phyloP scores from a whole-genome alignment of 2,797 vertebrate genomes.

The Scolopax rusticola region DNA sequence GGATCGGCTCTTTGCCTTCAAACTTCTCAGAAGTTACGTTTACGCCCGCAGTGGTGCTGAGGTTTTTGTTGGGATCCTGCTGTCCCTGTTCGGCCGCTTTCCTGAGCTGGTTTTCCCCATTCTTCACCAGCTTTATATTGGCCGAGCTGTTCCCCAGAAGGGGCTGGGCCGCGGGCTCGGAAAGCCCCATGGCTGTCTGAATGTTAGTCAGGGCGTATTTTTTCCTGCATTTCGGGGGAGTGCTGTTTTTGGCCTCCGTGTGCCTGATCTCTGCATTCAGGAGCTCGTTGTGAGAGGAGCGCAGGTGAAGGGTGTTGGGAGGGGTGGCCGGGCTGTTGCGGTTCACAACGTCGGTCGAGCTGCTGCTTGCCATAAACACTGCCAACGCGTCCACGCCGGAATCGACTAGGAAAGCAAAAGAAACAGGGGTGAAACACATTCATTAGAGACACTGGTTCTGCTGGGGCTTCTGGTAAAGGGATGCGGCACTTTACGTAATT shows the following conservation, averaged over 20 bases:
- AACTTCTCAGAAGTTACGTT: slow-evolving; percentile 89
- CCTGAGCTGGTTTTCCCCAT: slow-evolving; percentile 96
- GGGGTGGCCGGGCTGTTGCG: slow-evolving; percentile 84
- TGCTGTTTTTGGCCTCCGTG: slow-evolving; percentile 85
- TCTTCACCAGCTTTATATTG: slow-evolving; percentile 96
- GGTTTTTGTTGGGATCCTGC: slow-evolving; percentile 90
- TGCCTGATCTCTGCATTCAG: slow-evolving; percentile 90
- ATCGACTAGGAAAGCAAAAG: slow-evolving; percentile 67
- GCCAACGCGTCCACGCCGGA: slow-evolving; percentile 84
- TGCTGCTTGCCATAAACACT: slow-evolving; percentile 91
- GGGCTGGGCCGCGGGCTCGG: slow-evolving; percentile 84
- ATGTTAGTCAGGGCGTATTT: slow-evolving; percentile 92
- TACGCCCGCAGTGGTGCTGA: slow-evolving; percentile 75
- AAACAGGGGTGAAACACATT: not conserved
- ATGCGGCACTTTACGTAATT: not conserved
- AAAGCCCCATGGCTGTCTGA: slow-evolving; percentile 91
- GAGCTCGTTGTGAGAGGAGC: slow-evolving; percentile 94
- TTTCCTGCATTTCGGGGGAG: slow-evolving; percentile 92
- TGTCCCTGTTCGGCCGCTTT: slow-evolving; percentile 90
- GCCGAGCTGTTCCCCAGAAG: slow-evolving; percentile 83
- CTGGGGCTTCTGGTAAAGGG: not conserved
- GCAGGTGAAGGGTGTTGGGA: slow-evolving; percentile 92
- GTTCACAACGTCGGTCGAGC: slow-evolving; percentile 87
- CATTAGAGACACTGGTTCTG: fast-evolving
- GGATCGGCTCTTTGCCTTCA: slow-evolving; percentile 85